Conservation (phyloP, 2,797 vertebrate species). For the Lepus townsendii region DNA sequence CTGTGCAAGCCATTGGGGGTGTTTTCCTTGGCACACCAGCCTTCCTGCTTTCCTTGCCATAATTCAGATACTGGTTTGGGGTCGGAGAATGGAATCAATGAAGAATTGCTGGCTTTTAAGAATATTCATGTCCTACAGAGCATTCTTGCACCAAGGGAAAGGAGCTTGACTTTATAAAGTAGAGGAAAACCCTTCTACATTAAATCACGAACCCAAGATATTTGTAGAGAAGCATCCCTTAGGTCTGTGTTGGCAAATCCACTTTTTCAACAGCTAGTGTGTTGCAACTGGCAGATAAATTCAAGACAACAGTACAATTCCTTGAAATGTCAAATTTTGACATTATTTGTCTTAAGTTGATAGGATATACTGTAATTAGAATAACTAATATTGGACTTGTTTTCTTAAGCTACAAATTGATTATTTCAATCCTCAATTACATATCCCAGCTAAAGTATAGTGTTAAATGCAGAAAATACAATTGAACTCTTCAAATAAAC, state of each 20-base stretch:
- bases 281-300: background rate
- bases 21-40: background rate
- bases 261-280: background rate
- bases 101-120: slow-evolving; percentile 39
- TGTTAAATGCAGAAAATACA: slow-evolving; percentile 56
- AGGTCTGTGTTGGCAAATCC: background rate
- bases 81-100: background rate
- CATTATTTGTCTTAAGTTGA: background rate
- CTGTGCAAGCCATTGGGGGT: no score
- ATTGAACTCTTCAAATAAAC: slow-evolving; percentile 19
- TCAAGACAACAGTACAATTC: background rate
- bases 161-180: background rate
- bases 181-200: background rate
- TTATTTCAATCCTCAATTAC: slow-evolving; percentile 18
- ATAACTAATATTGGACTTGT: background rate
- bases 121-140: background rate
- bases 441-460: slow-evolving; percentile 3
- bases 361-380: background rate
- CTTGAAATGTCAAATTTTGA: slow-evolving; percentile 1
- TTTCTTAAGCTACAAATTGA: slow-evolving; percentile 40
- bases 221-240: slow-evolving; percentile 26
- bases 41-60: background rate
- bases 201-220: background rate
- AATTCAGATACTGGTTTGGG: no score
- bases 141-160: background rate